These are phyloP conservation scores for Scelioninae gen. 1 DNA, from an alignment of 2,888 invertebrate species.

Conservation along the genomic window DNA sequence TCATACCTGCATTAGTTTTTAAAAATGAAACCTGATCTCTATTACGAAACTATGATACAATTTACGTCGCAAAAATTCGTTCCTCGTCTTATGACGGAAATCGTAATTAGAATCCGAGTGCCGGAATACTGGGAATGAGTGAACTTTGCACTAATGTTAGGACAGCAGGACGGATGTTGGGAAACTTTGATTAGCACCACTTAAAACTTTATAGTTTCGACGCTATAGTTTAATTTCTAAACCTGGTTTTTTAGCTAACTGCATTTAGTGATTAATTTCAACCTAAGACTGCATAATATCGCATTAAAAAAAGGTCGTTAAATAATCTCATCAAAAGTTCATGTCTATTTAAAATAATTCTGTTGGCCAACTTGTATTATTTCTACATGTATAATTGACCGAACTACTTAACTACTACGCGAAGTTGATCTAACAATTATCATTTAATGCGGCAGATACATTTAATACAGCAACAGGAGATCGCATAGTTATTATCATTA, in stretches of 20 bases:
- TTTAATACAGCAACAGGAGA: slow-evolving; percentile 2
- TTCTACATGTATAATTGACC: too few species aligned
- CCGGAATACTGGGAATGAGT: slow-evolving; percentile 19
- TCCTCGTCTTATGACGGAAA: slow-evolving; percentile 20
- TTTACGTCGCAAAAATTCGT: slow-evolving; percentile 21
- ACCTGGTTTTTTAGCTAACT: slow-evolving; percentile 1
- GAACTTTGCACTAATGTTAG: slow-evolving; percentile 36
- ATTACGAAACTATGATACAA: too few species aligned
- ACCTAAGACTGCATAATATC: neutral
- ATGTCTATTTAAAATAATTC: too few species aligned
- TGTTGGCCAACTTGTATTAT: too few species aligned
- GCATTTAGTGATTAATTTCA: slow-evolving; percentile 2
- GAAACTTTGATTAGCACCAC: slow-evolving; percentile 47
- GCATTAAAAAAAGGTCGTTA: too few species aligned
- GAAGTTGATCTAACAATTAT: neutral
- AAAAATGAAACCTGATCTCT: too few species aligned
- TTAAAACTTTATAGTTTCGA: slow-evolving; percentile 39
- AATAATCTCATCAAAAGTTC: too few species aligned
- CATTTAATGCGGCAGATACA: neutral
- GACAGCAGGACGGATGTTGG: slow-evolving; percentile 15
- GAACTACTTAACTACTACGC: too few species aligned
- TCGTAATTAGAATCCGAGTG: slow-evolving; percentile 28
- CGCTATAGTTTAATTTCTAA: too few species aligned
- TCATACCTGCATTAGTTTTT: too few species aligned
- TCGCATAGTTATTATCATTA: slow-evolving; percentile 4